Base-by-base conservation (phyloP, 92 coral and sea anemone species). In the Epizoanthus scotinus region DNA sequence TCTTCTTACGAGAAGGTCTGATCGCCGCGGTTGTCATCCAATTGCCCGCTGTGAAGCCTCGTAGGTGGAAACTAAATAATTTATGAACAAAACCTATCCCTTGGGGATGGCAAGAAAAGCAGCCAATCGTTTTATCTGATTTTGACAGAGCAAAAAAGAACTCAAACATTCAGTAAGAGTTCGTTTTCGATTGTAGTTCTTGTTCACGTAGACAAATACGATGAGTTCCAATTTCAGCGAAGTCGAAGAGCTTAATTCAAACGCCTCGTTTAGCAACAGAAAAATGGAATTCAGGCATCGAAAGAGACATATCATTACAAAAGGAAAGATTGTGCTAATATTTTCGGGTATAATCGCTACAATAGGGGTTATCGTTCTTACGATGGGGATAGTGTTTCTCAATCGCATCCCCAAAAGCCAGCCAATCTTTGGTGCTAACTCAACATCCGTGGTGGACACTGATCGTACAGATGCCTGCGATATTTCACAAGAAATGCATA, bases 111-210 rank as follows among this genome's bases (percentile, higher is more conserved):
- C 40, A 13, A 59, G 31, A 28, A 38, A 58, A 21, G 38, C 54
- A 75, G 18, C 56, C 68, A 75, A 60, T 75, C 81, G 69, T 59
- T 75, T 75, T 58, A 22, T 75, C 67, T 57, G 59, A 75, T 40
- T 59, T 36, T 59, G 67, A 21, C 34, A 22, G 44, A 58, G 49
- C 36, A 59, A 75, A 31, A 34, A 34, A 44, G 68, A 75, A 20
- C 61, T 63, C 52, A 31, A 53, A 36, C 40, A 38, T 75, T 38
- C 25, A 58, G 14, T 19, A 60, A 28, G 52, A 73, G 52, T 49
- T 73, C 57, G 54, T 0, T 15, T 68, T 24, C 81, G 42, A 10
- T 67, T 58, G 52, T 8, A 44, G 61, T 8, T 13, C 19, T 34
- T 22, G 31, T 57, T 54, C n/a, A 36, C 40, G 22, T 25, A 38